phyloP scores from a whole-genome alignment of 2,113 vertebrate genomes.

The Muntiacus muntjak region DNA sequence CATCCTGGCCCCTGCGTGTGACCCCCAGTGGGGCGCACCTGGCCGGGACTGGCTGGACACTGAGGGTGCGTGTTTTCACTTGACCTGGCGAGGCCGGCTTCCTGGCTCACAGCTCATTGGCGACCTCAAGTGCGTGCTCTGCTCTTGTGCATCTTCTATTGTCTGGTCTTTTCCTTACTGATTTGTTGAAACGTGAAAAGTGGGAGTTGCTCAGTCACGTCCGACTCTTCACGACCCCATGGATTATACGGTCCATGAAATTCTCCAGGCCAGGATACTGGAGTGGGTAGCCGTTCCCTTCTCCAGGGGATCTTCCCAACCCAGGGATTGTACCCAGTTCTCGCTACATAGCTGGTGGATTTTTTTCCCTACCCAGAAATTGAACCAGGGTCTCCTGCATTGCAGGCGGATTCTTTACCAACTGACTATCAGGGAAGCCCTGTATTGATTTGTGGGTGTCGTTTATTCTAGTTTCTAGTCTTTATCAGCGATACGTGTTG shows the following conservation, averaged over 20 bases:
- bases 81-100: background rate
- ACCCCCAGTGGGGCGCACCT: fast-evolving
- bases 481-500: background rate
- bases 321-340: background rate
- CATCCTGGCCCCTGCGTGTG: background rate
- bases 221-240: background rate
- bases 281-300: background rate
- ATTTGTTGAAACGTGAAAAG: background rate
- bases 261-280: background rate
- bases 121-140: fast-evolving
- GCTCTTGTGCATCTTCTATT: background rate
- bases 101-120: background rate
- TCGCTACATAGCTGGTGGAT: background rate
- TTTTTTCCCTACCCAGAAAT: background rate
- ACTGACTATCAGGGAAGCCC: no score
- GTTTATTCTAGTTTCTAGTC: background rate
- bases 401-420: background rate
- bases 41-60: background rate
- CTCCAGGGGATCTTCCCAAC: background rate
- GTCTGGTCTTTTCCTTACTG: no score
- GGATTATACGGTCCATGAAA: background rate
- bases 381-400: background rate
- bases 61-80: background rate
- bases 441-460: background rate
- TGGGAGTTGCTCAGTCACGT: background rate